Conservation (phyloP, 2,888 invertebrate species). For the Chloromyia formosa region DNA sequence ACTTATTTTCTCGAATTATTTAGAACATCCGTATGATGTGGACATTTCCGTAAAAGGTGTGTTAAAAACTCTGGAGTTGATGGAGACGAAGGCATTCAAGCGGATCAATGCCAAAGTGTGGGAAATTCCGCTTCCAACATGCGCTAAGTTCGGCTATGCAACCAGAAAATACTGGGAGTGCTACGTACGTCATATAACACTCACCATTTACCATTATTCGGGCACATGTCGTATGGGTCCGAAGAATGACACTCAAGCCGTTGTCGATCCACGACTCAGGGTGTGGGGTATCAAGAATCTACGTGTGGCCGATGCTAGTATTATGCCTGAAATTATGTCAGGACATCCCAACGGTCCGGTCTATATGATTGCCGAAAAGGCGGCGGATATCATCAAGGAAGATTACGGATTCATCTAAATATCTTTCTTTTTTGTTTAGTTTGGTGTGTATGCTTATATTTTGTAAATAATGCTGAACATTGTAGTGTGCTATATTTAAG, state of each 20-base stretch:
- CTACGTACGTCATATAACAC: constrained; percentile 66
- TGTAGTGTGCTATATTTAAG: too few relatives aligned
- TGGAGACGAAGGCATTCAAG: constrained; percentile 65
- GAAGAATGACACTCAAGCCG: constrained; percentile 65
- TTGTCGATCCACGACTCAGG: constrained; percentile 68
- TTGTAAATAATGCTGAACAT: background rate
- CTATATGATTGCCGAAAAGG: constrained; percentile 66
- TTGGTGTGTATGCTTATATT: background rate
- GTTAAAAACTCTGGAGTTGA: constrained; percentile 63
- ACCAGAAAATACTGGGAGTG: constrained; percentile 72
- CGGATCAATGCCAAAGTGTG: constrained; percentile 65
- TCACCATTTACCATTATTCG: constrained; percentile 69
- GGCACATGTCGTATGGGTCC: constrained; percentile 72
- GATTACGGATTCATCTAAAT: constrained; percentile 53
- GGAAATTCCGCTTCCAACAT: constrained; percentile 67
- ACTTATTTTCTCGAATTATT: constrained; percentile 72
- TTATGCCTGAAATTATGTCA: constrained; percentile 64
- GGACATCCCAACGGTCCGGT: constrained; percentile 65
- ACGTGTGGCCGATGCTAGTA: constrained; percentile 65
- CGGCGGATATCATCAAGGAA: constrained; percentile 64
- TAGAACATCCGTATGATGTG: constrained; percentile 68
- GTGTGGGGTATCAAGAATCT: constrained; percentile 62
- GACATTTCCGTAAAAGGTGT: constrained; percentile 68
- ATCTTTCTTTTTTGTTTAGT: background rate
- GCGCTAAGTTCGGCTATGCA: constrained; percentile 63